Base-by-base conservation (phyloP, 2,113 vertebrate species). In the Peromyscus californicus region DNA sequence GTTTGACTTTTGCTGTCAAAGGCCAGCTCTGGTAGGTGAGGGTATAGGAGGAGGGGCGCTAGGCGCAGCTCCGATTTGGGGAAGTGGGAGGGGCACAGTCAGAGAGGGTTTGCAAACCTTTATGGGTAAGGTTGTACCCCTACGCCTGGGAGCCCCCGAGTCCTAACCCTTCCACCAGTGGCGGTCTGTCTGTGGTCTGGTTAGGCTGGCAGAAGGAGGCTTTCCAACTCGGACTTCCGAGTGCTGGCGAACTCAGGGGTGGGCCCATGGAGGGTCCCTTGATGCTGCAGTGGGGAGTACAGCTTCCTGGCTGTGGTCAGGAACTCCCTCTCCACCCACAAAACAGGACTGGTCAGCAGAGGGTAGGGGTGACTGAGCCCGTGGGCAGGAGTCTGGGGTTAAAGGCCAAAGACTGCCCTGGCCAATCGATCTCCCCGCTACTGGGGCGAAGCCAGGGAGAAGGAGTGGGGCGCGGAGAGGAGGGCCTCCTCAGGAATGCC, bases 331-430 rank as follows among this genome's bases (percentile, higher is more conserved):
- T 75, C 69, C 51, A 24, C 21, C 61, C 61, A 45, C 45, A 89
- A 11, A 80, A 63, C 15, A 85, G 7, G 24, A 80, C 84, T 12
- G 57, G 96, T 61, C 67, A 39, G 78, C 45, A 33, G 74, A 54
- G 61, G 26, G 26, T 45, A 74, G 4, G n/a, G 88, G 83, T 96
- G 93, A 88, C 86, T 84, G 94, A 79, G 83, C 95, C 57, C 24
- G 93, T 75, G n/a, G 72, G 89, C 74, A 89, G 89, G 48, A 16
- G 80, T 24, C 72, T 21, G 89, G 91, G 96, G 96, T 97, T 93
- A 97, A 98, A 96, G 97, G 90, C 61, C 97, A 97, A 95, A 97
- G 95, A 51, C 19, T 89, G 87, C 93, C 97, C 91, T 17, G 85
- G 93, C 86, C 93, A 45, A 95, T 89, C 86, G 54, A 93, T 33